Evolutionary conservation across 2,888 invertebrate genomes (phyloP).

Genomic region (Steromphala cineraria): DNA sequence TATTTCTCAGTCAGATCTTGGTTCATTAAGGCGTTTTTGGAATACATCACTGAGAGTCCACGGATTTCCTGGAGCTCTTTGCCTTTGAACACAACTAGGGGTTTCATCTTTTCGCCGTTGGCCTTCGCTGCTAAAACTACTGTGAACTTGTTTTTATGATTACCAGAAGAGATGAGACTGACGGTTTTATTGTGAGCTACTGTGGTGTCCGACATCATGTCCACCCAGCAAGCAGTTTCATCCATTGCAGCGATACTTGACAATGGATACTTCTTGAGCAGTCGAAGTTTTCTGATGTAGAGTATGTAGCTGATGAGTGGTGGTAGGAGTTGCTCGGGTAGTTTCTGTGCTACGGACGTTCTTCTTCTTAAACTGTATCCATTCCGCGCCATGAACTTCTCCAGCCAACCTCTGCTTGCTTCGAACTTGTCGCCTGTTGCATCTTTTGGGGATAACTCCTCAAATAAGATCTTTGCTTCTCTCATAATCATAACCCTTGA

Average conservation of each 20-base stretch:
- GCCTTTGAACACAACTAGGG: not conserved
- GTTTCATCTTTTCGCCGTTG: not conserved
- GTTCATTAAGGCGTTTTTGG: not conserved
- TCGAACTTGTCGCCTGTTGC: not conserved
- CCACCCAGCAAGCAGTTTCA: not conserved
- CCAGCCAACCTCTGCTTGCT: not conserved
- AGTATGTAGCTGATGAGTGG: too few species aligned
- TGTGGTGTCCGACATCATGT: not conserved
- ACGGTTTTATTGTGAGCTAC: not conserved
- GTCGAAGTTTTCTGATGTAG: too few species aligned
- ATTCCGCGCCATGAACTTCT: not conserved
- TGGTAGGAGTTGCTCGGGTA: not conserved
- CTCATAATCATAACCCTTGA: not conserved
- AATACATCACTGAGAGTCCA: not conserved
- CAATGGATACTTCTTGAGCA: not conserved
- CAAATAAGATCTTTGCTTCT: not conserved
- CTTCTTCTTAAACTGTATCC: not conserved
- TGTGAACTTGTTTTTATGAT: not conserved
- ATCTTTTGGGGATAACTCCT: not conserved
- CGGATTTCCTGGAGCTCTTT: not conserved
- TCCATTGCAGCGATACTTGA: not conserved
- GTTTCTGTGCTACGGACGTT: not conserved
- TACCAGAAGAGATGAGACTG: not conserved
- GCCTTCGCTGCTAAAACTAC: not conserved
- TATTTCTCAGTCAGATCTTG: not conserved